These are phyloP conservation scores for Acrossocheilus fasciatus DNA, from an alignment of 2,797 vertebrate species.

Conservation along the genomic window DNA sequence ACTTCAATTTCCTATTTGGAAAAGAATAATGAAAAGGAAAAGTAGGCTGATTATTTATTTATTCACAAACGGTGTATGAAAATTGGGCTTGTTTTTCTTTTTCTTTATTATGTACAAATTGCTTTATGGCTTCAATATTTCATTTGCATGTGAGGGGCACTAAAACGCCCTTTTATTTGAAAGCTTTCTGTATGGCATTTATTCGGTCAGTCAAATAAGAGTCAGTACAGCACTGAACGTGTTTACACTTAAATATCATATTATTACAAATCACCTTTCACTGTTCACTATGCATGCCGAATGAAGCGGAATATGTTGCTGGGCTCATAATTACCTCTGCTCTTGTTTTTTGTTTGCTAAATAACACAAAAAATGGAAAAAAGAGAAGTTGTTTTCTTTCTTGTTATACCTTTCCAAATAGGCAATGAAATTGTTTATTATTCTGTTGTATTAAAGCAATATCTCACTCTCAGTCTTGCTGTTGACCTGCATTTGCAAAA, in stretches of 20 bases:
- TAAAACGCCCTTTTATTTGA: background rate
- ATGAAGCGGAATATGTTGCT: background rate
- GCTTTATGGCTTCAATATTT: background rate
- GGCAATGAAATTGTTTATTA: background rate
- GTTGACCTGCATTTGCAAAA: background rate
- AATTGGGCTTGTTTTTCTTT: background rate
- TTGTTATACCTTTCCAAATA: background rate
- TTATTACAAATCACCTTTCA: background rate
- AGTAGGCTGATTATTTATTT: background rate
- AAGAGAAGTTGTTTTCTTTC: background rate
- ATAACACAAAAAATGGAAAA: background rate
- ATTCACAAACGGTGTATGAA: background rate
- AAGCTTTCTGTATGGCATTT: background rate
- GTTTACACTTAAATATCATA: background rate
- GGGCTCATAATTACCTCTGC: conserved; percentile 4
- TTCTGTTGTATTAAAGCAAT: background rate
- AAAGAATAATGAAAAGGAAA: background rate
- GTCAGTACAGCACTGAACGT: background rate
- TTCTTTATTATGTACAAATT: background rate
- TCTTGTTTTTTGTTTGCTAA: background rate
- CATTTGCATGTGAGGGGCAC: background rate
- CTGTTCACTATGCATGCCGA: background rate
- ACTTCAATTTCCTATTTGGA: background rate
- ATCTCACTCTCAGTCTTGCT: background rate
- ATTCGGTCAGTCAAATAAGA: background rate